Evolutionary conservation across 2,113 vertebrate species (phyloP), one percentile per base, ranked within the genome.

Genomic region (Drymodes brunneopygia): DNA sequence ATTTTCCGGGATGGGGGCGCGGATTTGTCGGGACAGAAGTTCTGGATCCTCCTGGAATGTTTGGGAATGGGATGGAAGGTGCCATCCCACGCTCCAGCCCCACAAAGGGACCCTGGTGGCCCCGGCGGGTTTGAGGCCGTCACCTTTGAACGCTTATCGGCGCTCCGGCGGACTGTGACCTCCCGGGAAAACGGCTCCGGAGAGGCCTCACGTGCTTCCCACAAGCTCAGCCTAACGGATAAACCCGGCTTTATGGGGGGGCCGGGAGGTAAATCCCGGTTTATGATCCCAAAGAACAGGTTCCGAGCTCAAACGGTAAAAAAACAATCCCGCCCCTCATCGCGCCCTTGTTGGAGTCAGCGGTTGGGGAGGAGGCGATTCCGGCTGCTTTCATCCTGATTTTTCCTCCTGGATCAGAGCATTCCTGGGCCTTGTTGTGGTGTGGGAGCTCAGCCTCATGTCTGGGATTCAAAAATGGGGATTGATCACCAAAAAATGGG

Each of bases 141-240:
- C 86, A 61, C 94, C 72, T 92, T 70, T 64, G 83, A 57, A 40
- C 6, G 1, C 62, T 93, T 82, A 87, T 93, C 80, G 9, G 58
- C 22, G 47, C 42, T 62, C 70, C 31, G 47, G 28, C 5, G 86
- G 77, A 95, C 92, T 82, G 38, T 85, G 90, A 81, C 44, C 65
- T 50, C 65, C 1, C 0, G 12, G 40, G 42, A 69, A 90, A 71
- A 12, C 81, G 21, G 15, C 25, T 54, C 3, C 2, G 62, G 62
- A 66, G 1, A 10, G 21, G 40, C 48, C 83, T 73, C 70, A 47
- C 38, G 3, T 61, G 91, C 10, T 71, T 17, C 36, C 42, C 50
- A 23, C 22, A 24, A 38, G 5, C 72, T 42, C 56, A 19, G 10
- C 27, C 60, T 8, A 78, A 72, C 27, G n/a, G 44, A 78, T 65